Evolutionary conservation across 1,140 invertebrate species (phyloP).

Genomic region (Drosophila prosaltans): DNA sequence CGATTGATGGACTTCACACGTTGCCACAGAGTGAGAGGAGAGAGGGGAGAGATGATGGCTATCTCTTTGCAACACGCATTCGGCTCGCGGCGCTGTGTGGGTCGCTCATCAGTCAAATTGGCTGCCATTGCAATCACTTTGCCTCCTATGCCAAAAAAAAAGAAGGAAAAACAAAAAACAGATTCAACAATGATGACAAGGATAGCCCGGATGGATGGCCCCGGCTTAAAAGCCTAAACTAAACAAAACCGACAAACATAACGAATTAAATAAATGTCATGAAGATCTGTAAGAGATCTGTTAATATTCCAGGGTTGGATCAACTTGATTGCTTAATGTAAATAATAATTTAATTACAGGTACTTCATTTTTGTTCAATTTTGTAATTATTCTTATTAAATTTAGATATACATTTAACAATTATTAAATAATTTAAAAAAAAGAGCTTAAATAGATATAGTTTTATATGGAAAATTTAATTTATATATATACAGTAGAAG

Average conservation of each 20-base stretch:
- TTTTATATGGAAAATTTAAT: no score
- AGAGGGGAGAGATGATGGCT: constrained; percentile 51
- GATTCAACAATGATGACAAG: not conserved
- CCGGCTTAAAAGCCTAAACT: not conserved
- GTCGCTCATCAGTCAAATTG: constrained; percentile 77
- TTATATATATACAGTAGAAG: no score
- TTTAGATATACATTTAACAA: no score
- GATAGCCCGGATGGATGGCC: not conserved
- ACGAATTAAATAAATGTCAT: constrained; percentile 49
- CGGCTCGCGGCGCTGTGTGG: constrained; percentile 62
- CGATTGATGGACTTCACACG: constrained; percentile 75
- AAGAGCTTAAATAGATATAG: no score
- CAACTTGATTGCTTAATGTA: no score
- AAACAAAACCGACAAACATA: constrained; percentile 46
- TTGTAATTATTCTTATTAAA: no score
- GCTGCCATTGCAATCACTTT: constrained; percentile 53
- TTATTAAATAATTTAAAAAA: no score
- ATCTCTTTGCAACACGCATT: constrained; percentile 50
- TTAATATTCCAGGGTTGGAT: constrained; percentile 40
- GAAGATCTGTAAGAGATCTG: constrained; percentile 21
- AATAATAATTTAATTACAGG: no score
- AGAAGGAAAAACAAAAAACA: no score
- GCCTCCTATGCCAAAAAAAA: constrained; percentile 16
- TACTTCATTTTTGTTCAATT: no score
- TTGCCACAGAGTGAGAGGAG: constrained; percentile 19